phyloP scores from a whole-genome alignment of 2,888 invertebrate species.

The Emmelina monodactyla region DNA sequence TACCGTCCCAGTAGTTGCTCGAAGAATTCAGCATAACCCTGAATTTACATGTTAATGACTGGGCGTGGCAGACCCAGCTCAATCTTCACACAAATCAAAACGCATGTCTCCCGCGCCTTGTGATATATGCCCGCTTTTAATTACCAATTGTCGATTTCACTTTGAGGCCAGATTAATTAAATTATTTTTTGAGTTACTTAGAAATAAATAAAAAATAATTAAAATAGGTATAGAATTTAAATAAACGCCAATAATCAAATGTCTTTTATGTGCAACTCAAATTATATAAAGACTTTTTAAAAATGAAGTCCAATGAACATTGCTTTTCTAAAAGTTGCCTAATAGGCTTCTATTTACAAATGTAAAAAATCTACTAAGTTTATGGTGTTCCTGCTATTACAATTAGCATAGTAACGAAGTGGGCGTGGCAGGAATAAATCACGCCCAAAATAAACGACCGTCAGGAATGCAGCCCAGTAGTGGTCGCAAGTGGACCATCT shows the following conservation, averaged over 20 bases:
- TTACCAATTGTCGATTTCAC: conserved; percentile 56
- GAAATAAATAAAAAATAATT: no score
- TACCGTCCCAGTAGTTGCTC: no score
- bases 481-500: conserved; percentile 18
- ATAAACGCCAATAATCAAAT: no score
- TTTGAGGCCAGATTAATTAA: no score
- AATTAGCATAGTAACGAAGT: conserved; percentile 63
- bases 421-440: conserved; percentile 53
- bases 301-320: no score
- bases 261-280: no score
- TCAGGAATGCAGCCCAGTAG: conserved; percentile 40
- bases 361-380: background rate
- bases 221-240: no score
- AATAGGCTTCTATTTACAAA: background rate
- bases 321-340: background rate
- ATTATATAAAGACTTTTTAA: no score
- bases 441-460: conserved; percentile 45
- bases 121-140: conserved; percentile 32
- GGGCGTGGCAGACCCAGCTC: conserved; percentile 42
- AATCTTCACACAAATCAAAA: conserved; percentile 19
- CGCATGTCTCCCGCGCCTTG: conserved; percentile 11
- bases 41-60: conserved; percentile 62
- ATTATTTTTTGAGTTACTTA: no score
- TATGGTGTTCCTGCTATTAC: background rate
- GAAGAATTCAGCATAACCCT: no score